Base-by-base conservation (phyloP, 2,888 invertebrate species). In the Caenorhabditis sinica region DNA sequence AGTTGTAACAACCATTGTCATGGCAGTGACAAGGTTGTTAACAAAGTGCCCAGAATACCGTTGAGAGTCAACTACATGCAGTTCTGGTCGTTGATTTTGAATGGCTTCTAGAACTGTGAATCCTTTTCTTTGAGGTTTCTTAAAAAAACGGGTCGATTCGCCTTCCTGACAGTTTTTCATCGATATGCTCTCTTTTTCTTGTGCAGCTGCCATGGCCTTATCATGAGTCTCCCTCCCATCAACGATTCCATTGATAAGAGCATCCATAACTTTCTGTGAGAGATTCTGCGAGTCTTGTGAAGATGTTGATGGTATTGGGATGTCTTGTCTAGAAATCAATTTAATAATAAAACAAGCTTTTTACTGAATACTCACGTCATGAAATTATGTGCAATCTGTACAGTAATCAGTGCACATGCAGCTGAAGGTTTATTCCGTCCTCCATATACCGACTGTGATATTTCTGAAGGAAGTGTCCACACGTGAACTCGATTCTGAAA, bases 201-300 rank as follows among this genome's bases (percentile, higher is more conserved):
- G n/a, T 17, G 80, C 33, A 1, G 51, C 63, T 9, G 17, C n/a
- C 85, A 85, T 82, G 15, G 76, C 81, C 20, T 77, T 77, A 17
- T 74, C 81, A 69, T 85, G 85, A 2, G 82, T 82, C 9, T 85
- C 82, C 60, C 82, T 85, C 17, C 82, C 85, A 56, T 82, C 82
- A 6, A 85, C 56, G n/a, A 85, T 85, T 13, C 65, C 82, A 58
- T 85, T 82, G 5, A 79, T 60, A 5, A 85, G 73, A 15, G 68
- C 65, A 13, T 74, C 79, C 1, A 85, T 58, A 8, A 82, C 58
- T 4, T 20, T 51, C 0, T 58, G 25, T 15, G 81, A 73, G n/a
- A 85, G 69, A 23, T 74, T 36, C 45, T 83, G 79, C 3, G 73
- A 25, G 9, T 13, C 15, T 30, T 20, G 53, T n/a, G 60, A 61